Conservation (phyloP, 2,797 vertebrate species). For the Aotus griseimembra region DNA sequence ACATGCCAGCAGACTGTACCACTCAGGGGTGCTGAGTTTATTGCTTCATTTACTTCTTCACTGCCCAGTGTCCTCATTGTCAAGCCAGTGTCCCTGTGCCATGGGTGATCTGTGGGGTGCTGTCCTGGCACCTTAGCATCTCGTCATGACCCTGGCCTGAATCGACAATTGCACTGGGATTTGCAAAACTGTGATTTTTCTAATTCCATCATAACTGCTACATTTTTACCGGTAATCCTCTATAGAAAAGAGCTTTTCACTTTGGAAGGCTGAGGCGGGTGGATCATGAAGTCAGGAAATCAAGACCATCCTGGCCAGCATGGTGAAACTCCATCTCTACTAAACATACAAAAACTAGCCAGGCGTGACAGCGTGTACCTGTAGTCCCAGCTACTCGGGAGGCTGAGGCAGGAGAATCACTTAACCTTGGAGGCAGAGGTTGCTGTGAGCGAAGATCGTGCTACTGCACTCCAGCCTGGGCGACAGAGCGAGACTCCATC, state of each 20-base stretch:
- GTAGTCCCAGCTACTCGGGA: too few relatives aligned
- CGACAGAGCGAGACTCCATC: too few relatives aligned
- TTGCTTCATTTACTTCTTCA: neutral
- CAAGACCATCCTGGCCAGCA: too few relatives aligned
- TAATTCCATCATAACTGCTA: too few relatives aligned
- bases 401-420: too few relatives aligned
- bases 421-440: too few relatives aligned
- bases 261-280: too few relatives aligned
- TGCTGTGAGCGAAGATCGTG: too few relatives aligned
- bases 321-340: too few relatives aligned
- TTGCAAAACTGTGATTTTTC: neutral
- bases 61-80: neutral
- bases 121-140: neutral
- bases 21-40: neutral
- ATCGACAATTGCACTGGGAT: neutral
- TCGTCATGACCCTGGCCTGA: neutral
- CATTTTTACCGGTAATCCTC: neutral
- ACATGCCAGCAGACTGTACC: neutral
- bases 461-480: too few relatives aligned
- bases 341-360: too few relatives aligned
- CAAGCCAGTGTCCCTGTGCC: neutral
- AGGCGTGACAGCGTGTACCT: accelerated
- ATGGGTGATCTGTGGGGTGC: neutral
- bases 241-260: neutral
- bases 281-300: too few relatives aligned